Evolutionary conservation across 2,888 invertebrate genomes (phyloP), one percentile per base, ranked within the genome.

Genomic region (Neuroscelio doddi): DNA sequence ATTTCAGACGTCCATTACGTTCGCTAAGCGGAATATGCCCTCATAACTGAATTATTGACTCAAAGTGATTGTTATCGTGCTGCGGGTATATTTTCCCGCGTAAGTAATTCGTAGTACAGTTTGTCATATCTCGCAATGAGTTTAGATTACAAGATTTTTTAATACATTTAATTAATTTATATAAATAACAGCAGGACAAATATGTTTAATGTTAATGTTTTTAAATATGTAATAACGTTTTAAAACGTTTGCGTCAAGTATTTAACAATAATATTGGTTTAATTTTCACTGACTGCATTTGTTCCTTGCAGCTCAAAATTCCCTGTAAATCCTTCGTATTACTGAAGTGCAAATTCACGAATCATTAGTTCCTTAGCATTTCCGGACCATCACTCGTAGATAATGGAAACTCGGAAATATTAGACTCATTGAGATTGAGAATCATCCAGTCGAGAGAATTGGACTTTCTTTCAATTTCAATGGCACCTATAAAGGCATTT

Each of bases 11-110:
- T 51, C 68, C 52, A 61, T 71, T 70, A 68, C 29, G 24, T 16
- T 14, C 36, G 51, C 57, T 39, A 56, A 67, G 67, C 44, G 65
- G 53, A 50, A 47, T 39, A 44, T 16, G 47, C 66, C 52, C 53
- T 61, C 42, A 64, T 70, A 64, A 62, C 66, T 64, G 65, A 73
- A 74, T 75, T 68, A 74, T 75, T 59, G 73, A 71, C 68, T 62
- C 52, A 42, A 46, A 59, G 67, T 53, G 73, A 74, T 75, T 70
- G 70, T 70, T 71, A 69, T 68, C 69, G 56, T 45, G 39, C 59
- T 39, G 41, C 64, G 59, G 55, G 21, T 64, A 50, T 53, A 59
- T 64, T 66, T 55, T 49, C 63, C 53, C 34, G 52, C 30, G 64
- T 52, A 68, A 72, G 55, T 58, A 39, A 29, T 44, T 36, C 51